Base-by-base conservation (phyloP, 2,797 vertebrate genomes). In the Melanogrammus aeglefinus region DNA sequence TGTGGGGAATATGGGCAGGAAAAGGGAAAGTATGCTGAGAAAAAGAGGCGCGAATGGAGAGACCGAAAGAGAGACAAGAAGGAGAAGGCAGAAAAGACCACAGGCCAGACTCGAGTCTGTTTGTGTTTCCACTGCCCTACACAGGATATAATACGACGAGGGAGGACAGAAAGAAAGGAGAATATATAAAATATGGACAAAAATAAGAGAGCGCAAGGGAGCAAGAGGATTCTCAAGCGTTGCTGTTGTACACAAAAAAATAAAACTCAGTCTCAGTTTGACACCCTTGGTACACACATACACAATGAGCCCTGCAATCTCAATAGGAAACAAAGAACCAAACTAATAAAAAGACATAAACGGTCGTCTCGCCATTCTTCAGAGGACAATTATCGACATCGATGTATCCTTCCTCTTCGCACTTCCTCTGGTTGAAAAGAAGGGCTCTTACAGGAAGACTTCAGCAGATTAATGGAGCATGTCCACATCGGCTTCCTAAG, bases 121-220 rank as follows among this genome's bases (percentile, higher is more conserved):
- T 93, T 90, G 87, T 85, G 84, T 91, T 93, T 92, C 90, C 88
- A 90, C 88, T 90, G 88, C 81, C 84, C 84, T 92, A 81, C 82
- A 73, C 82, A 88, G 85, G 85, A 88, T 51, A 86, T 86, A 88
- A 80, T 78, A 90, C 90, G 87, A 89, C 75, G 79, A 85, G 85
- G 79, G 84, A 85, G 83, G 87, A 73, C 3, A 47, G 74, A 81
- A 13, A 63, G 57, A 63, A n/a, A 63, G 57, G 57, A 63, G 57
- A 9, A 24, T 7, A 63, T 7, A 24, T 5, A n/a, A 18, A 18
- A 51, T 16, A 57, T 16, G 7, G 4, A 57, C 5, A 21, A 5
- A 51, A 5, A 57, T 6, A 57, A 6, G 51, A 57, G 51, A 57
- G 18, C 21, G 51, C 21, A 1, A 57, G 51, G n/a, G 3, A n/a